Base-by-base conservation (phyloP, 2,797 vertebrate genomes). In the Rhyacichthys aspro region DNA sequence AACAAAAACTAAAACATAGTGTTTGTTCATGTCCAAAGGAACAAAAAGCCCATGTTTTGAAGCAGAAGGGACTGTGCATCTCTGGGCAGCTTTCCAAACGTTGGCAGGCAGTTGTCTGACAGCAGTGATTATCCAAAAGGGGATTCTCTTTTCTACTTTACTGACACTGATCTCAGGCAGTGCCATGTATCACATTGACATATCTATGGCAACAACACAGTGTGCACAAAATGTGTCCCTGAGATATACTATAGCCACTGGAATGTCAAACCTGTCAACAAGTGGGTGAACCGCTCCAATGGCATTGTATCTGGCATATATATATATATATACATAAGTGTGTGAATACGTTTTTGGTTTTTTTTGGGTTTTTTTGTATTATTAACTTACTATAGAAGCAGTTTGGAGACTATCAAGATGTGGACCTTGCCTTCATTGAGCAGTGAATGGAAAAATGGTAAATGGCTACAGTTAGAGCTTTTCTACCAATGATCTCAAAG, bases 81-180 rank as follows among this genome's bases (percentile, higher is more conserved):
- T 60, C 59, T 52, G 70, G 74, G 68, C 66, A 50, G 61, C 60
- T 15, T 43, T 80, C 72, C 77, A 76, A 56, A 59, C 65, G 59
- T 61, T 33, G 56, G 12, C 15, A 61, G 65, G 39, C 65, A 70
- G 52, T 50, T 71, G 68, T 66, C 42, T 34, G 63, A 72, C 62
- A 43, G 49, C 4, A 9, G n/a, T 57, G 53, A 54, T 76, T 59
- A 70, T 57, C 43, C 43, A 61, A 62, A 69, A 65, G 67, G 67
- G 46, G 43, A 55, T 28, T 12, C 0, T 19, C 41, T 9, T 36
- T 42, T 43, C 16, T 50, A 62, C 18, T 82, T 81, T 59, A 14
- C 33, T 59, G 50, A 23, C 50, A 53, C 33, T 52, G 49, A 52
- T 53, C 11, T 18, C 17, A 19, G 34, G 39, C 36, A 41, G 23